A percentile compares a stretch with the other conserved stretches of the same genome.
Conservation (phyloP, 2,113 vertebrate genomes). For the Sceloporus undulatus region DNA sequence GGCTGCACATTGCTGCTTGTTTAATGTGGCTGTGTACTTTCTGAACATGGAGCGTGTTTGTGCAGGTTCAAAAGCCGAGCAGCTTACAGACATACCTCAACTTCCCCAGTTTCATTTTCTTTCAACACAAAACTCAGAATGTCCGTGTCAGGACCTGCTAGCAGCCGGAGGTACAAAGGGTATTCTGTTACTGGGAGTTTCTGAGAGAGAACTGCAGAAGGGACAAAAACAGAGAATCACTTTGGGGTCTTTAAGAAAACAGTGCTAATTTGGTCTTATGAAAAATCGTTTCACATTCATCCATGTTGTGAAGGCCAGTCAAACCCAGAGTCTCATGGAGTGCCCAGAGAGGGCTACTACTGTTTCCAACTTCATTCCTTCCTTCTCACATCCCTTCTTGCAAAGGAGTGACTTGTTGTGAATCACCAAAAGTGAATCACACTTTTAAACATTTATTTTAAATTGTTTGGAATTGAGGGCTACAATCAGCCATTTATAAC, state of each 20-base stretch:
- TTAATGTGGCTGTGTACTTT: accelerated
- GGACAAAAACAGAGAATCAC: not conserved
- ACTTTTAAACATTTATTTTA: not conserved
- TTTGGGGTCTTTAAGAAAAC: not conserved
- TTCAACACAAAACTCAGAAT: conserved; percentile 93
- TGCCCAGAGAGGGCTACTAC: not conserved
- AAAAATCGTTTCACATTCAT: not conserved
- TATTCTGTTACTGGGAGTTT: conserved; percentile 88
- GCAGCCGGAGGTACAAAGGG: conserved; percentile 89
- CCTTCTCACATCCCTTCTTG: not conserved
- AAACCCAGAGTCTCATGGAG: not conserved
- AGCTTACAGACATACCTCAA: conserved; percentile 84
- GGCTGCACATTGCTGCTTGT: accelerated
- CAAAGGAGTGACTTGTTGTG: not conserved
- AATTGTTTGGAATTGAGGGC: not conserved
- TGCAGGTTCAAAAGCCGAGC: not conserved
- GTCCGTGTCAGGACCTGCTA: conserved; percentile 88
- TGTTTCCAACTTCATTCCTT: not conserved
- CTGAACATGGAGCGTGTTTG: accelerated
- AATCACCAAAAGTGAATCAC: not conserved
- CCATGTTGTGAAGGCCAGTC: not conserved
- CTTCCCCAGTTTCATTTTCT: conserved; percentile 94
- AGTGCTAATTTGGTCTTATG: not conserved
- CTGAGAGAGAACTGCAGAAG: conserved; percentile 89
- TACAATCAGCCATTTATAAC: not conserved